Evolutionary conservation across 2,797 vertebrate genomes (phyloP).

Genomic region (Rhinatrema bivittatum): DNA sequence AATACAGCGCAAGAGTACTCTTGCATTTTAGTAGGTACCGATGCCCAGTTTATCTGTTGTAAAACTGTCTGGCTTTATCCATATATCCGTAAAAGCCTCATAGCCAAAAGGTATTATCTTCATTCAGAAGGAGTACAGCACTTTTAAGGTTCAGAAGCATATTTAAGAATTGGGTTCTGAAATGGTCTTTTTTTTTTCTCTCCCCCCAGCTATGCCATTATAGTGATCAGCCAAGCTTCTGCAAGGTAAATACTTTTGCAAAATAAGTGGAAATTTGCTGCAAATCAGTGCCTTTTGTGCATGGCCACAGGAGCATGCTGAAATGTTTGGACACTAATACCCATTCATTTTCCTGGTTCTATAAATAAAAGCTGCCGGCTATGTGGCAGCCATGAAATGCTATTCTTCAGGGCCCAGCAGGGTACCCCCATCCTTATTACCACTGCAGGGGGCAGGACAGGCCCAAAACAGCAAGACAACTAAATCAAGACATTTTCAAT

Average conservation of each 20-base stretch:
- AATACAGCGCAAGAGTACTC: constrained; percentile 1
- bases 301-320: constrained; percentile 97
- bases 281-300: constrained; percentile 99
- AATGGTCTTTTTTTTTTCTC: constrained; percentile 57
- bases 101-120: constrained; percentile 48
- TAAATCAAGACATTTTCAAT: constrained; percentile 99
- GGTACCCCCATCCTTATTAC: constrained; percentile 98
- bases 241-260: constrained; percentile 89
- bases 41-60: constrained; percentile 16
- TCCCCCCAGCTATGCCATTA: constrained; percentile 58
- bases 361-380: constrained; percentile 99
- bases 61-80: constrained; percentile 27
- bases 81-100: constrained; percentile 41
- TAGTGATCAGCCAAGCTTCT: constrained; percentile 66
- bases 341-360: constrained; percentile 98
- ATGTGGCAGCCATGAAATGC: constrained; percentile 97
- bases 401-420: constrained; percentile 98
- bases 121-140: constrained; percentile 43
- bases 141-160: constrained; percentile 48
- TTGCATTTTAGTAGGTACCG: constrained; percentile 18
- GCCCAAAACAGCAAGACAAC: constrained; percentile 97
- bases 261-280: constrained; percentile 99
- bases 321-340: constrained; percentile 99
- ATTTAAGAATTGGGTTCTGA: constrained; percentile 50
- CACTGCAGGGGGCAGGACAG: constrained; percentile 89